Evolutionary conservation across 2,113 vertebrate species (phyloP).

Genomic region (Brachypodius melanocephalos): DNA sequence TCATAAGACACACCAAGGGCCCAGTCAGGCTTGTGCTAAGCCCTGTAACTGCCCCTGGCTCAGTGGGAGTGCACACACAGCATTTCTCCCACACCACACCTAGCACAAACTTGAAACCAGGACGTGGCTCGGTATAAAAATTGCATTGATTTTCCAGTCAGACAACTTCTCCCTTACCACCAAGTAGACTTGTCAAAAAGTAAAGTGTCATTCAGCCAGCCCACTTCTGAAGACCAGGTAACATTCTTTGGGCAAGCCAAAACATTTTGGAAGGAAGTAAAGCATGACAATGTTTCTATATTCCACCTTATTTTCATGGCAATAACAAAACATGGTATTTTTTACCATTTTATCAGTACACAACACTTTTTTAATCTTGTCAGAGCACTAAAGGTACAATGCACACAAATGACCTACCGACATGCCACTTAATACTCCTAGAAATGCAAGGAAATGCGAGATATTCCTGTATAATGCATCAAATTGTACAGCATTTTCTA

Average conservation of each 20-base stretch:
- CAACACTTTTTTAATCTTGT: neutral
- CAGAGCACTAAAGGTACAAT: neutral
- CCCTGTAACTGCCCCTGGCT: fast-evolving
- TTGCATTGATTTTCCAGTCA: neutral
- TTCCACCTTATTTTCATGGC: neutral
- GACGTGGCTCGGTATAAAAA: neutral
- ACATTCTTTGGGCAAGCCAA: neutral
- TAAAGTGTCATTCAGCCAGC: neutral
- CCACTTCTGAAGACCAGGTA: neutral
- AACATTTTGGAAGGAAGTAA: neutral
- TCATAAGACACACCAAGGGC: neutral
- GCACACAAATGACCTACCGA: neutral
- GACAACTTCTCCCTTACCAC: neutral
- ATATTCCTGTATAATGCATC: neutral
- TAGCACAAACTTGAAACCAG: neutral
- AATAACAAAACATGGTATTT: neutral
- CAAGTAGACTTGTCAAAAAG: neutral
- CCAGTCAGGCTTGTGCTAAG: neutral
- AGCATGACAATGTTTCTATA: neutral
- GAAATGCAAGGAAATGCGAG: neutral
- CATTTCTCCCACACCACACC: neutral
- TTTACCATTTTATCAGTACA: neutral
- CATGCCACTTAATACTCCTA: neutral
- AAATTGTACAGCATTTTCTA: neutral
- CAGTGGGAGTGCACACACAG: neutral